These are phyloP conservation scores for Coilia nasus DNA, from an alignment of 2,797 vertebrate genomes.

Conservation along the genomic window DNA sequence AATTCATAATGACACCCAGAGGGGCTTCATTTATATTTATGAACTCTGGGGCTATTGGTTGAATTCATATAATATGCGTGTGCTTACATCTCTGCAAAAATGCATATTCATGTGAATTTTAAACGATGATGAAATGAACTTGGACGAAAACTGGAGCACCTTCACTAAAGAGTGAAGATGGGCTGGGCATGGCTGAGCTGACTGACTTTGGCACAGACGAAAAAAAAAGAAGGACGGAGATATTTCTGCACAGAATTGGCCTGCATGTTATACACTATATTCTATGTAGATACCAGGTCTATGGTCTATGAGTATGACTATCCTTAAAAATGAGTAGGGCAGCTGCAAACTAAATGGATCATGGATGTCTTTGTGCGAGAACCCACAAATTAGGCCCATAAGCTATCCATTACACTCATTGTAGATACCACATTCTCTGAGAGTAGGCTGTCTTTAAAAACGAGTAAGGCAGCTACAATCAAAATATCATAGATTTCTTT, in stretches of 20 bases:
- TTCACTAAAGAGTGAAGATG: background rate
- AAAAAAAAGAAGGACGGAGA: background rate
- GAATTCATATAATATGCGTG: slow-evolving; percentile 11
- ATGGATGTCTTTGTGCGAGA: no score
- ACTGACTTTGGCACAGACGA: background rate
- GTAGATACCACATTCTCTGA: background rate
- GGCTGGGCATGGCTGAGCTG: no score
- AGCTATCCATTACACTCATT: background rate
- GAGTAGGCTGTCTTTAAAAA: background rate
- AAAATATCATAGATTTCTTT: background rate
- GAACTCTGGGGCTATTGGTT: background rate
- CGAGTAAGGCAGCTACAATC: background rate
- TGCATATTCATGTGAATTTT: slow-evolving; percentile 11
- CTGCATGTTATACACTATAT: background rate
- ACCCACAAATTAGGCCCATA: no score
- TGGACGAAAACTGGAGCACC: background rate
- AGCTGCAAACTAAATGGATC: no score
- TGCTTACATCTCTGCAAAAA: slow-evolving; percentile 13
- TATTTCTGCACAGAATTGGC: background rate
- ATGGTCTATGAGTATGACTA: no score
- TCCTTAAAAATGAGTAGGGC: no score
- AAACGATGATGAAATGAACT: background rate
- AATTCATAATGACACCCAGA: slow-evolving; percentile 7
- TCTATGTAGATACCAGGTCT: no score
- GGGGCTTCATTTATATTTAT: slow-evolving; percentile 23